phyloP scores from a whole-genome alignment of 2,797 vertebrate species.

The Dendrocincla fuliginosa region DNA sequence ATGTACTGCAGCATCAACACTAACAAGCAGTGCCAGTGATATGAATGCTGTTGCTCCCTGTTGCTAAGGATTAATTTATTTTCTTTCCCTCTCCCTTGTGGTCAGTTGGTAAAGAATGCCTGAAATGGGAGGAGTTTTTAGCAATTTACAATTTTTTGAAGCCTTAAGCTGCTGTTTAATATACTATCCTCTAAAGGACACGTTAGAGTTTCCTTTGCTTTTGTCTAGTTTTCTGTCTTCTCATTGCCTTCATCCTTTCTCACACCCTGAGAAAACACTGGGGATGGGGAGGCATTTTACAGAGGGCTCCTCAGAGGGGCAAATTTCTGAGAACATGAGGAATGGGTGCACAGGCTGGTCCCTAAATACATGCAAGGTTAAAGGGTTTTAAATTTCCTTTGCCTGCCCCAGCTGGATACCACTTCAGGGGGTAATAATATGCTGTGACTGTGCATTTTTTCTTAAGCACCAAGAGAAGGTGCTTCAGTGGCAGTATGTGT shows the following conservation, averaged over 20 bases:
- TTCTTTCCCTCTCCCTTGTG: slow-evolving; percentile 35
- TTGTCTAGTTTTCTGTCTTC: background rate
- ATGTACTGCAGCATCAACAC: slow-evolving; percentile 55
- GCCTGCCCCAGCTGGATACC: background rate
- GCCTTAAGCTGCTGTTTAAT: slow-evolving; percentile 26
- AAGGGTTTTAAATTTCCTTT: background rate
- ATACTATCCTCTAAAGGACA: background rate
- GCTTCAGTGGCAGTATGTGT: background rate
- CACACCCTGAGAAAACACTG: background rate
- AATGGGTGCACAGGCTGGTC: background rate
- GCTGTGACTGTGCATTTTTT: background rate
- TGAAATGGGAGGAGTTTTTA: slow-evolving; percentile 24
- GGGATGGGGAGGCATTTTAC: background rate
- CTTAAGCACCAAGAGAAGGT: background rate
- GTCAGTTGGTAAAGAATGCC: slow-evolving; percentile 36
- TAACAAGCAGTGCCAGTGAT: slow-evolving; percentile 67
- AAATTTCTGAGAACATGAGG: background rate
- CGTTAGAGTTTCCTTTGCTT: slow-evolving; percentile 30
- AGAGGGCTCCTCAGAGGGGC: background rate
- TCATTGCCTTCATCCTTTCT: background rate
- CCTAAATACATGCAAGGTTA: background rate
- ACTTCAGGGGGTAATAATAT: background rate
- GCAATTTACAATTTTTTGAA: slow-evolving; percentile 9
- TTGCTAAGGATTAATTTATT: slow-evolving; percentile 58
- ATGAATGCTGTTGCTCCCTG: slow-evolving; percentile 54